Conservation (phyloP, 2,888 invertebrate species). For the Drosophila monieri region DNA sequence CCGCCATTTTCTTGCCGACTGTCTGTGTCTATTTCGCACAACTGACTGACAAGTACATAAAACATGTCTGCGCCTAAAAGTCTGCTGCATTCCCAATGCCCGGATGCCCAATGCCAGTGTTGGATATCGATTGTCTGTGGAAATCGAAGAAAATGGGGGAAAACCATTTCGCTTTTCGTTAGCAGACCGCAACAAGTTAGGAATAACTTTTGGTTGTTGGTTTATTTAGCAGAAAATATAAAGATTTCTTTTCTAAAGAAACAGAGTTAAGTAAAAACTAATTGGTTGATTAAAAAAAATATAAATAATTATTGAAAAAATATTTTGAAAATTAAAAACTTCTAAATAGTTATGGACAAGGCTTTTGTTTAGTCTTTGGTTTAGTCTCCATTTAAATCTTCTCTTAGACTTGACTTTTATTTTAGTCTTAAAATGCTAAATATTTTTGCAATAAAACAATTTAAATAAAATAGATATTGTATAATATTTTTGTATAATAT, state of each 20-base stretch:
- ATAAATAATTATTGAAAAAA: too few species aligned
- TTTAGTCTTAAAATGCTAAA: too few species aligned
- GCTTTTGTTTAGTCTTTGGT: too few species aligned
- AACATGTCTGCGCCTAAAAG: constrained; percentile 76
- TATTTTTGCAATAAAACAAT: too few species aligned
- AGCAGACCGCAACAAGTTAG: constrained; percentile 32
- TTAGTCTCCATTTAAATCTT: too few species aligned
- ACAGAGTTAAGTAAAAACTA: neutral
- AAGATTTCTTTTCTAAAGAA: neutral
- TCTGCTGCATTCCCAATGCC: constrained; percentile 65
- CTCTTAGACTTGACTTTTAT: too few species aligned
- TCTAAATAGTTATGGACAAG: too few species aligned
- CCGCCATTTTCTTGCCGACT: neutral
- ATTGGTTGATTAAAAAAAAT: too few species aligned
- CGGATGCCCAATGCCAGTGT: constrained; percentile 20
- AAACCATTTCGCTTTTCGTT: neutral
- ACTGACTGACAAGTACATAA: constrained; percentile 70
- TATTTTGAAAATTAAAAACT: too few species aligned
- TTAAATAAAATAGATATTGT: too few species aligned
- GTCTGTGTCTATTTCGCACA: constrained; percentile 4
- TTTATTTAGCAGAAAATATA: neutral
- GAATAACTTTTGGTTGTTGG: constrained; percentile 32
- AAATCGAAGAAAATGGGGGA: neutral
- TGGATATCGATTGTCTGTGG: constrained; percentile 29
- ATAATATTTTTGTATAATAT: too few species aligned